Conservation (phyloP, 2,113 vertebrate genomes). For the Lethenteron reissneri region DNA sequence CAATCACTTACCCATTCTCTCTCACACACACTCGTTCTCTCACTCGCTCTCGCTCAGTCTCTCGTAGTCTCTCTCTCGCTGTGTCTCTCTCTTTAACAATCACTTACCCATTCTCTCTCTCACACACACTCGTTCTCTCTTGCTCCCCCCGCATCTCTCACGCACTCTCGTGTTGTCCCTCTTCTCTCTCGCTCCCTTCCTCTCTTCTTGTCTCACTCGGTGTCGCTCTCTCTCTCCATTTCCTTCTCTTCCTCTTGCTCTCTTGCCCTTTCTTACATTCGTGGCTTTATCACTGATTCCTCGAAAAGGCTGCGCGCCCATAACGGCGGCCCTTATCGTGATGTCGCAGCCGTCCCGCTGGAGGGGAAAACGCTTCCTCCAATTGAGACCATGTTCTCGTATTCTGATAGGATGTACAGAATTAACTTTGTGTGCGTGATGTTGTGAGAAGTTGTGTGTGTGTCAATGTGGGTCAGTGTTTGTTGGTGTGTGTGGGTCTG, state of each 20-base stretch:
- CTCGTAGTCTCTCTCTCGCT: not conserved
- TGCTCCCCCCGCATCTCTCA: not conserved
- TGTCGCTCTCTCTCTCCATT: not conserved
- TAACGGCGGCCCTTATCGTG: no score
- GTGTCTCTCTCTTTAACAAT: no score
- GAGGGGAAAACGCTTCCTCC: no score
- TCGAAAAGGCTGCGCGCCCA: no score
- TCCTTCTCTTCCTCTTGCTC: not conserved
- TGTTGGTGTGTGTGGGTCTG: no score
- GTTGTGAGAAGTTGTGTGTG: no score
- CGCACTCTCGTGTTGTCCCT: not conserved
- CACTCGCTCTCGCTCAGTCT: not conserved
- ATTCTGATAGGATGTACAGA: no score
- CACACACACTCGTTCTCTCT: not conserved
- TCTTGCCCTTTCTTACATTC: not conserved
- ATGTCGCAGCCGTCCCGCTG: no score
- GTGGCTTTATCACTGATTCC: no score
- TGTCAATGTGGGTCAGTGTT: no score
- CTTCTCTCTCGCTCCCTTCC: not conserved
- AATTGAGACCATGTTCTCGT: no score
- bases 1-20: not conserved
- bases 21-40: not conserved
- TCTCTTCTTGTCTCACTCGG: not conserved
- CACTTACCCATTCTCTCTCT: not conserved
- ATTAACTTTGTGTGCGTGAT: no score